These are phyloP conservation scores for Xanthia togata DNA, from an alignment of 2,888 invertebrate species.

Conservation along the genomic window DNA sequence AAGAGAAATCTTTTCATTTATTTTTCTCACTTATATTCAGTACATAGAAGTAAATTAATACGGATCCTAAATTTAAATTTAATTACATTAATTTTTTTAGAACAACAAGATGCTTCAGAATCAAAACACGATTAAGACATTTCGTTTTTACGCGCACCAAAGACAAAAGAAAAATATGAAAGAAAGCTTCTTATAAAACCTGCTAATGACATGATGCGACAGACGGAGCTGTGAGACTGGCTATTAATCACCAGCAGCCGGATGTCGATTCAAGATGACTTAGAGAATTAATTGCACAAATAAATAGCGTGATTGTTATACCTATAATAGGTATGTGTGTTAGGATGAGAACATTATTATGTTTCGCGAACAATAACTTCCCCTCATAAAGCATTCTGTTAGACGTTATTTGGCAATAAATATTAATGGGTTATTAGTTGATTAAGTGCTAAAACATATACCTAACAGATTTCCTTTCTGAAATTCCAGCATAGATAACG, in stretches of 20 bases:
- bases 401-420: conserved; percentile 28
- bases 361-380: conserved; percentile 20
- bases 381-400: conserved; percentile 9
- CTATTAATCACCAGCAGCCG: conserved; percentile 75
- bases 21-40: conserved; percentile 10
- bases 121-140: conserved; percentile 37
- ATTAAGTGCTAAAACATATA: conserved; percentile 18
- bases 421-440: conserved; percentile 8
- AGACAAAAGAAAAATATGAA: conserved; percentile 23
- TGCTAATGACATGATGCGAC: conserved; percentile 42
- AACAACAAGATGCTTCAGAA: conserved; percentile 7
- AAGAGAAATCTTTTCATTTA: conserved; percentile 36
- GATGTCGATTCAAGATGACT: conserved; percentile 80
- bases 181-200: conserved; percentile 26
- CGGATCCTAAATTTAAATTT: conserved; percentile 2
- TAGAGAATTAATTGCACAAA: conserved; percentile 75
- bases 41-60: neutral
- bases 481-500: conserved; percentile 18
- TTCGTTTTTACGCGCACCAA: conserved; percentile 26
- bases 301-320: conserved; percentile 41
- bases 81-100: conserved; percentile 4
- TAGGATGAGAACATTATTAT: neutral
- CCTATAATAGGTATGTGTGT: neutral
- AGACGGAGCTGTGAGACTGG: conserved; percentile 52
- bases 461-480: neutral